A percentile compares a stretch with the other conserved stretches of the same genome.
Conservation (phyloP, 1,140 invertebrate species). For the Helicoverpa armigera region DNA sequence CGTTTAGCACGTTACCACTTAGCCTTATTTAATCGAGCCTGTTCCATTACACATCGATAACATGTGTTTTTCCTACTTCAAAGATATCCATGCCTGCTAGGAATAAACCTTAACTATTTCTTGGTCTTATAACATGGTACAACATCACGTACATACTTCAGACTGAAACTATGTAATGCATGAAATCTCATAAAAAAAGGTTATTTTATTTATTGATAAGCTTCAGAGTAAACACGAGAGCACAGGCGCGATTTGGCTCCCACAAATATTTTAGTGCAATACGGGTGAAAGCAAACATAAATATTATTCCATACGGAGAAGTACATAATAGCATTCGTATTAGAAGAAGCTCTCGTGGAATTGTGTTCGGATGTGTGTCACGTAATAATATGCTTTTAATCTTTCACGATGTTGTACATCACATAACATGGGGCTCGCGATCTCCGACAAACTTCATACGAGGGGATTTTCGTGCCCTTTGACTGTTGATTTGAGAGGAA, state of each 20-base stretch:
- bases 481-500: slow-evolving; percentile 8
- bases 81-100: background rate
- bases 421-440: background rate
- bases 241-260: slow-evolving; percentile 7
- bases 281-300: slow-evolving; percentile 39
- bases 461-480: slow-evolving; percentile 7
- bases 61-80: slow-evolving; percentile 5
- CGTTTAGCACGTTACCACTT: slow-evolving; percentile 32
- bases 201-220: slow-evolving; percentile 39
- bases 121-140: background rate
- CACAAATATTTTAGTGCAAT: slow-evolving; percentile 44
- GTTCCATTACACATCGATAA: background rate
- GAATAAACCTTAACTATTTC: background rate
- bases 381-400: slow-evolving; percentile 39
- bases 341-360: slow-evolving; percentile 18
- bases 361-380: slow-evolving; percentile 15
- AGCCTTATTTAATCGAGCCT: slow-evolving; percentile 10
- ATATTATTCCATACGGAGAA: slow-evolving; percentile 7
- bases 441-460: slow-evolving; percentile 18
- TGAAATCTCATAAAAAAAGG: background rate
- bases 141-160: background rate
- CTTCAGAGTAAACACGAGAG: slow-evolving; percentile 4
- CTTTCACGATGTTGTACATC: slow-evolving; percentile 16
- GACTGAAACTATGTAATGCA: slow-evolving; percentile 9
- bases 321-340: slow-evolving; percentile 19